Evolutionary conservation across 2,113 vertebrate genomes (phyloP).

Genomic region (Rattus rattus): DNA sequence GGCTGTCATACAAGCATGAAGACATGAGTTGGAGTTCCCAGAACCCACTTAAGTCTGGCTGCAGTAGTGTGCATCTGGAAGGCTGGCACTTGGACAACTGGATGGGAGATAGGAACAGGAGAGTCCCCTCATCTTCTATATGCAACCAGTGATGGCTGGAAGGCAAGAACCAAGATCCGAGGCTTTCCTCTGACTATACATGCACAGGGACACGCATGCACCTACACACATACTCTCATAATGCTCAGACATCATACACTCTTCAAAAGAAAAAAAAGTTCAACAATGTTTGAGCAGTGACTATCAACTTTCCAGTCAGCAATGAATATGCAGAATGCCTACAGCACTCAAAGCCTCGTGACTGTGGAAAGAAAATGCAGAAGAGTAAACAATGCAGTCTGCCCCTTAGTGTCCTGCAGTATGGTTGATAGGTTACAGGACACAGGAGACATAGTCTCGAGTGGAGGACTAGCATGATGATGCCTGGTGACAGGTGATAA

Average conservation of each 20-base stretch:
- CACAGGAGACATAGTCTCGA: background rate
- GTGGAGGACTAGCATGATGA: background rate
- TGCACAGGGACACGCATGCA: no score
- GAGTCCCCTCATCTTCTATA: background rate
- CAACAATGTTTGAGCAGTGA: background rate
- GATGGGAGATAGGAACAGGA: background rate
- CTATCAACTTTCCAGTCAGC: background rate
- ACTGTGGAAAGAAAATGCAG: background rate
- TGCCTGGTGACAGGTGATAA: background rate
- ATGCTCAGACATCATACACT: background rate
- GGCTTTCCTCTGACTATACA: background rate
- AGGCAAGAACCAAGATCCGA: background rate
- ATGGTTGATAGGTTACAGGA: background rate
- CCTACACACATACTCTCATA: background rate
- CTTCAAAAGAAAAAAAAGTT: background rate
- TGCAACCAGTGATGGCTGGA: background rate
- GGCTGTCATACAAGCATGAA: background rate
- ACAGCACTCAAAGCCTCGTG: rapidly evolving
- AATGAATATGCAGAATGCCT: background rate
- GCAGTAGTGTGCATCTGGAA: background rate
- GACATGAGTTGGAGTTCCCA: background rate
- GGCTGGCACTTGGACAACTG: background rate
- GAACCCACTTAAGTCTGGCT: background rate
- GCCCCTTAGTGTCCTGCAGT: rapidly evolving
- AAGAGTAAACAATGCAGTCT: background rate